These are phyloP conservation scores for Selene dorsalis DNA, from an alignment of 2,797 vertebrate genomes.

Conservation along the genomic window DNA sequence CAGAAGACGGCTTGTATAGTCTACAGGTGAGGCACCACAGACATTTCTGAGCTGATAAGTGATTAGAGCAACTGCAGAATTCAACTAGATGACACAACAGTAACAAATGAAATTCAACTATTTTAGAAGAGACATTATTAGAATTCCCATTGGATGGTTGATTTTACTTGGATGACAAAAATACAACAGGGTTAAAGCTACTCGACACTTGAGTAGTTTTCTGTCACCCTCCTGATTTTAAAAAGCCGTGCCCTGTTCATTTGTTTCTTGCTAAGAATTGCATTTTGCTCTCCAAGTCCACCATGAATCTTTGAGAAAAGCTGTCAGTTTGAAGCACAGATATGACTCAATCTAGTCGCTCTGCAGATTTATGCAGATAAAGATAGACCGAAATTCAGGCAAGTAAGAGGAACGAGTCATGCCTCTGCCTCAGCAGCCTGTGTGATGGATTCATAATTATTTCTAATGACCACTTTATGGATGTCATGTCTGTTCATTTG, in stretches of 20 bases:
- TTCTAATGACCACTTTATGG: conserved; percentile 8
- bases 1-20: conserved; percentile 97
- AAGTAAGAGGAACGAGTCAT: conserved; percentile 23
- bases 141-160: no score
- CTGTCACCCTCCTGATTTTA: conserved; percentile 36
- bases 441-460: not conserved
- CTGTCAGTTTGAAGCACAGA: conserved; percentile 42
- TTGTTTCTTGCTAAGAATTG: conserved; percentile 53
- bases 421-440: not conserved
- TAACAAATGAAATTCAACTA: no score
- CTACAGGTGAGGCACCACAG: conserved; percentile 89
- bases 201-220: conserved; percentile 37
- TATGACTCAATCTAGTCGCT: conserved; percentile 42
- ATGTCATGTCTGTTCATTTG: conserved; percentile 2
- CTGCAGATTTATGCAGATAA: conserved; percentile 34
- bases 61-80: conserved; percentile 3
- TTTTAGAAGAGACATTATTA: no score
- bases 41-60: conserved; percentile 8
- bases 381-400: conserved; percentile 29
- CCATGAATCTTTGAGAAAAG: conserved; percentile 49
- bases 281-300: conserved; percentile 49
- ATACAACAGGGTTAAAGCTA: conserved; percentile 23
- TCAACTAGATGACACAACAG: not conserved
- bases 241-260: conserved; percentile 52
- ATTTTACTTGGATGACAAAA: conserved; percentile 4